A percentile compares a stretch with the other conserved stretches of the same genome.
Conservation (phyloP, 2,888 invertebrate genomes). For the Stegana nigrithorax region DNA sequence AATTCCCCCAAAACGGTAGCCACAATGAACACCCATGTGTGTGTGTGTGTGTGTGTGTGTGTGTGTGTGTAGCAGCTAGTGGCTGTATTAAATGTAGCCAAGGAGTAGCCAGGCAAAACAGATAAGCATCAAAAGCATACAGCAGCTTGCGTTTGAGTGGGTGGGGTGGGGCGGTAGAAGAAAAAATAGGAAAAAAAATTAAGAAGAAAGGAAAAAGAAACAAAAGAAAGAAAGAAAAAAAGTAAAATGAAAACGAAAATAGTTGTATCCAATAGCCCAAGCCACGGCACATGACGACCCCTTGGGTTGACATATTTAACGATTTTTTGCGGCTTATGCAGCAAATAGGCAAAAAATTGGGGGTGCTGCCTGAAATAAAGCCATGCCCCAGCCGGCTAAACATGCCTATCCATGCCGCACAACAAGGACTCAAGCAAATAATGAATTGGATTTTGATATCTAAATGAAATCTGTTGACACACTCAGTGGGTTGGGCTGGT, state of each 20-base stretch:
- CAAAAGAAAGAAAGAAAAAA: not conserved
- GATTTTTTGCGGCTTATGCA: conserved; percentile 44
- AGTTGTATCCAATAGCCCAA: conserved; percentile 8
- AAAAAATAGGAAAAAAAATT: too few species aligned
- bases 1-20: not conserved
- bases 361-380: not conserved
- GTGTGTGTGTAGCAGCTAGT: not conserved
- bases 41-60: not conserved
- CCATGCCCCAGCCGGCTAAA: not conserved
- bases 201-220: not conserved
- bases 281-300: too few species aligned
- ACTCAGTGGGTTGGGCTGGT: not conserved
- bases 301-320: conserved; percentile 40
- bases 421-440: conserved; percentile 33
- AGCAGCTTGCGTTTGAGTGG: too few species aligned
- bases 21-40: not conserved
- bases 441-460: conserved; percentile 53
- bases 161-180: too few species aligned
- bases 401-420: not conserved
- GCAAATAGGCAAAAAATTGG: conserved; percentile 31
- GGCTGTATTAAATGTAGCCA: too few species aligned
- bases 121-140: conserved; percentile 11
- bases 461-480: conserved; percentile 48
- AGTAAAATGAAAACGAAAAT: not conserved
- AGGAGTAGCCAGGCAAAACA: not conserved